These are phyloP conservation scores for Passer montanus DNA, from an alignment of 2,113 vertebrate genomes.

Conservation along the genomic window DNA sequence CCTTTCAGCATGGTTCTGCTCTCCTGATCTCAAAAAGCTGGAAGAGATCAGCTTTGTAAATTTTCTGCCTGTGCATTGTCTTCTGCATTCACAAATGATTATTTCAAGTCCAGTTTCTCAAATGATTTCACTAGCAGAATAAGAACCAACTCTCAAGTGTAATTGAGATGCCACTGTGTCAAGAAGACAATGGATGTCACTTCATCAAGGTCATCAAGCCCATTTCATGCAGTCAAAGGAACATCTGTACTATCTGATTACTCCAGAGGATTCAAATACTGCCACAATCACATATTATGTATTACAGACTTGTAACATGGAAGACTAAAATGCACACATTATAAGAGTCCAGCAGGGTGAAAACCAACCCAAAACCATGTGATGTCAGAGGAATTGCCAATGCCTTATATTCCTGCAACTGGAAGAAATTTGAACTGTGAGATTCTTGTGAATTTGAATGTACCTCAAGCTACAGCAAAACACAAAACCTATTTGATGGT, in stretches of 20 bases:
- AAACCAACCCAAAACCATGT: neutral
- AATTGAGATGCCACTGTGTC: neutral
- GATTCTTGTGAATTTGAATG: rapidly evolving
- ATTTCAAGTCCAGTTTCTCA: neutral
- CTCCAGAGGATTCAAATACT: neutral
- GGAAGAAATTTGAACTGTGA: neutral
- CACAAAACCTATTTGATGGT: neutral
- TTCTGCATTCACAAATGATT: neutral
- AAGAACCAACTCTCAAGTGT: neutral
- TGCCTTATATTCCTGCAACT: neutral
- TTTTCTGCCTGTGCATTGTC: neutral
- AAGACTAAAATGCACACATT: neutral
- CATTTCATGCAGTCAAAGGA: neutral
- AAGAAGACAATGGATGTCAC: neutral
- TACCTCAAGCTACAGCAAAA: neutral
- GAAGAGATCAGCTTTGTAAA: neutral
- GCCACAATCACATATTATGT: neutral
- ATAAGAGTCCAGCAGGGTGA: neutral
- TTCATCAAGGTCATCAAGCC: neutral
- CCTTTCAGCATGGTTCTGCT: neutral
- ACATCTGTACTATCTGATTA: neutral
- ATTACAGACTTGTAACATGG: neutral
- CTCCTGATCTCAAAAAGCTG: neutral
- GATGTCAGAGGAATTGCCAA: neutral
- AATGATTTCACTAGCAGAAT: neutral